phyloP scores from a whole-genome alignment of 2,888 invertebrate species.

The Trichopria drosophilae region DNA sequence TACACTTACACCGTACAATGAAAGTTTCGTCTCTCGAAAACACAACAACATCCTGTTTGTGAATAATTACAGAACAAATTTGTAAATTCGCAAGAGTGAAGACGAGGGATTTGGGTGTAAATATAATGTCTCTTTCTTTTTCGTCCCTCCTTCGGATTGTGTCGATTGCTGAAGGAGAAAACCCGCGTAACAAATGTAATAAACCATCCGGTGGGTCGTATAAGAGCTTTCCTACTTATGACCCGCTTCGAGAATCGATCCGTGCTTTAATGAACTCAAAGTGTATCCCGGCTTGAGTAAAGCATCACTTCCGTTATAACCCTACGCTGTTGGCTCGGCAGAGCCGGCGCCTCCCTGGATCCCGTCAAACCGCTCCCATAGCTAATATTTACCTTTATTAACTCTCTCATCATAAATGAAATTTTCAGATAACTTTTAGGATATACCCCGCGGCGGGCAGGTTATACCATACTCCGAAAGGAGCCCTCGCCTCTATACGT shows the following conservation, averaged over 20 bases:
- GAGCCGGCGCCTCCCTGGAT: conserved; percentile 44
- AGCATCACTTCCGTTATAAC: conserved; percentile 36
- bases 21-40: too few species aligned
- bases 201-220: too few species aligned
- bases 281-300: conserved; percentile 40
- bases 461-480: conserved; percentile 43
- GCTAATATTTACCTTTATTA: conserved; percentile 59
- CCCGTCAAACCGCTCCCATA: conserved; percentile 54
- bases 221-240: conserved; percentile 47
- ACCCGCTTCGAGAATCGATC: conserved; percentile 46
- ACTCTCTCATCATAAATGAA: conserved; percentile 58
- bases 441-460: conserved; percentile 54
- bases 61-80: too few species aligned
- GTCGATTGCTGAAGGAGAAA: too few species aligned
- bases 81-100: too few species aligned
- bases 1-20: too few species aligned
- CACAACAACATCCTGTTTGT: too few species aligned
- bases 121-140: too few species aligned
- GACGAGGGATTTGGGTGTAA: too few species aligned
- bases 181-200: too few species aligned
- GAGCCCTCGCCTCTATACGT: conserved; percentile 33
- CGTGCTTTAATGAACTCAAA: conserved; percentile 53
- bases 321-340: conserved; percentile 42
- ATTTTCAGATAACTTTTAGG: conserved; percentile 58
- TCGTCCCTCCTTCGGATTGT: too few species aligned